Percentiles rank a stretch among this genome's conserved stretches.
phyloP scores from a whole-genome alignment of 2,113 vertebrate genomes.

The Plestiodon gilberti region DNA sequence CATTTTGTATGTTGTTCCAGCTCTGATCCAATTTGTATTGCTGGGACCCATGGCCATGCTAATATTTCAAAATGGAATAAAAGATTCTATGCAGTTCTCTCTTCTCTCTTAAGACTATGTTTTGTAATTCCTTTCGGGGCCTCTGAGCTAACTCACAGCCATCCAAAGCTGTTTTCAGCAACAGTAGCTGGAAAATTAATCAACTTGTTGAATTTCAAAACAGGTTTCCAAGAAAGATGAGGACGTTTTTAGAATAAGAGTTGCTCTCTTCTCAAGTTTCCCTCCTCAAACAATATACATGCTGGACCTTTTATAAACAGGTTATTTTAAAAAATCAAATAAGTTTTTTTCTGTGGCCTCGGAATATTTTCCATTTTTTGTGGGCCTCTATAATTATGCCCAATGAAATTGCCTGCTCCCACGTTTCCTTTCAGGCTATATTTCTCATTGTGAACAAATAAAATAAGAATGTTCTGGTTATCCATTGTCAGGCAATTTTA shows the following conservation, averaged over 20 bases:
- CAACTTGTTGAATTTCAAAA: neutral
- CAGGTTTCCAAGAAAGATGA: neutral
- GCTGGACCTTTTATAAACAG: neutral
- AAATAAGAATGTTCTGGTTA: conserved; percentile 41
- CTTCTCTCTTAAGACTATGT: no score
- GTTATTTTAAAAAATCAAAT: neutral
- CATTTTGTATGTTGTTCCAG: no score
- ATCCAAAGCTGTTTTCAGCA: no score
- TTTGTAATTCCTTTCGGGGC: no score
- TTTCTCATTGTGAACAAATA: conserved; percentile 17
- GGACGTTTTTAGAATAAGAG: neutral
- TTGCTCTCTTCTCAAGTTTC: neutral
- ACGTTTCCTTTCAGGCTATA: conserved; percentile 7
- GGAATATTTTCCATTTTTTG: neutral
- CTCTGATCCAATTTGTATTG: no score
- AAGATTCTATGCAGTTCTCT: no score
- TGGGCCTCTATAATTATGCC: conserved; percentile 29
- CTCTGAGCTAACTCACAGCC: no score
- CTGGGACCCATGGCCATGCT: no score
- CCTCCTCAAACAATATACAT: neutral
- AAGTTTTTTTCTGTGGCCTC: neutral
- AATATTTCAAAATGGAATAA: no score
- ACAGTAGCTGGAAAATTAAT: neutral
- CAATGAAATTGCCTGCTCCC: conserved; percentile 16
- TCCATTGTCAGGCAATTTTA: neutral